These are phyloP conservation scores for Leptopilina drosophilae DNA, from an alignment of 2,888 invertebrate species.

Conservation along the genomic window DNA sequence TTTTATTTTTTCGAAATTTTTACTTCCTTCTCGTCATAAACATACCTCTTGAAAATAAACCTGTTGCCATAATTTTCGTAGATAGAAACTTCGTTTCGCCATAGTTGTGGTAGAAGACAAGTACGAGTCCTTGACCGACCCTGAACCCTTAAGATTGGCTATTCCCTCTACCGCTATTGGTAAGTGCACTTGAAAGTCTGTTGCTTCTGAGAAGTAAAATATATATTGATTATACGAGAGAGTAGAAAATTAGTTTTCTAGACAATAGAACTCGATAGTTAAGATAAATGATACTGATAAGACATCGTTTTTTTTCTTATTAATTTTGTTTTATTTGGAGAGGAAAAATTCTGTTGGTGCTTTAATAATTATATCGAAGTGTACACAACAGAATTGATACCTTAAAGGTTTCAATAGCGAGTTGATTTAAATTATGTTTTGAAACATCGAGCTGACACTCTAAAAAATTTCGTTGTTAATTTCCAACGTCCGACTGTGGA, in stretches of 20 bases:
- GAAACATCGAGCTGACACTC: too few relatives aligned
- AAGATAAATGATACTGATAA: too few relatives aligned
- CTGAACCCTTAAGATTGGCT: conserved; percentile 73
- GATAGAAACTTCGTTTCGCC: conserved; percentile 52
- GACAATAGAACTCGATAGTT: not conserved
- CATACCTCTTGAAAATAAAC: not conserved
- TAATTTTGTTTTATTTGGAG: too few relatives aligned
- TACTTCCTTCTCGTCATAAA: conserved; percentile 43
- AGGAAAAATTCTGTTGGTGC: too few relatives aligned
- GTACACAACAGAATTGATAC: too few relatives aligned
- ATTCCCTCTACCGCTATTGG: conserved; percentile 62
- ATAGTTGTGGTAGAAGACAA: conserved; percentile 49
- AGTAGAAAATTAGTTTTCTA: conserved; percentile 31
- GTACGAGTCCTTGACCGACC: conserved; percentile 76
- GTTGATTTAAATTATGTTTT: too few relatives aligned
- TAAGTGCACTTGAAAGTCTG: conserved; percentile 63
- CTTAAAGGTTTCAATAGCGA: too few relatives aligned
- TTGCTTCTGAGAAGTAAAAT: conserved; percentile 68
- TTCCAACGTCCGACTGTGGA: too few relatives aligned
- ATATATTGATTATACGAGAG: conserved; percentile 65
- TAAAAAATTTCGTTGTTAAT: too few relatives aligned
- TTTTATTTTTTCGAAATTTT: conserved; percentile 22
- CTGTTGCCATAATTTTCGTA: conserved; percentile 39
- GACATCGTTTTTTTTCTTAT: too few relatives aligned
- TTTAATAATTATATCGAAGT: too few relatives aligned